phyloP scores from a whole-genome alignment of 2,113 vertebrate genomes.

The Thinocorus orbignyianus region DNA sequence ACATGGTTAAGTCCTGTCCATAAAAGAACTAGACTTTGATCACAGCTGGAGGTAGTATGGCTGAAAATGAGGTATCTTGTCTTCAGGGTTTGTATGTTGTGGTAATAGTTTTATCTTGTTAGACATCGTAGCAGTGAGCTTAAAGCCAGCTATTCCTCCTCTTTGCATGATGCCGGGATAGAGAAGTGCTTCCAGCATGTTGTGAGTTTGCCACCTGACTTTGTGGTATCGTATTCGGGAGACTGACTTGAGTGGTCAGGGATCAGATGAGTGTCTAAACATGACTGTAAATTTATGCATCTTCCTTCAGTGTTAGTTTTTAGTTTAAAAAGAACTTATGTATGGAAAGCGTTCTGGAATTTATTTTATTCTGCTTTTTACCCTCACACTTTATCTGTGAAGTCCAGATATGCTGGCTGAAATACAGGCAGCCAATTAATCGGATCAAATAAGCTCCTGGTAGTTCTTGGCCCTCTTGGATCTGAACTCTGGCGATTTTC shows the following conservation, averaged over 20 bases:
- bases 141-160: neutral
- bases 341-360: neutral
- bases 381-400: neutral
- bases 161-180: fast-evolving
- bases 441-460: neutral
- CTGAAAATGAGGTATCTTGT: neutral
- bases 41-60: neutral
- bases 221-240: neutral
- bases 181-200: neutral
- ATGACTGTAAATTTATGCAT: neutral
- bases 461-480: neutral
- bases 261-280: neutral
- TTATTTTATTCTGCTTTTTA: neutral
- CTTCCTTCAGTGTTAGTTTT: neutral
- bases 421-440: neutral
- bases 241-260: neutral
- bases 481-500: neutral
- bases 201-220: neutral
- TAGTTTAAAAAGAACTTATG: neutral
- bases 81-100: neutral
- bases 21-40: neutral
- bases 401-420: neutral
- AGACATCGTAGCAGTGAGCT: fast-evolving
- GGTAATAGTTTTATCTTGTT: neutral
- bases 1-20: neutral